These are phyloP conservation scores for Sesamia inferens DNA, from an alignment of 2,888 invertebrate species.

Conservation along the genomic window DNA sequence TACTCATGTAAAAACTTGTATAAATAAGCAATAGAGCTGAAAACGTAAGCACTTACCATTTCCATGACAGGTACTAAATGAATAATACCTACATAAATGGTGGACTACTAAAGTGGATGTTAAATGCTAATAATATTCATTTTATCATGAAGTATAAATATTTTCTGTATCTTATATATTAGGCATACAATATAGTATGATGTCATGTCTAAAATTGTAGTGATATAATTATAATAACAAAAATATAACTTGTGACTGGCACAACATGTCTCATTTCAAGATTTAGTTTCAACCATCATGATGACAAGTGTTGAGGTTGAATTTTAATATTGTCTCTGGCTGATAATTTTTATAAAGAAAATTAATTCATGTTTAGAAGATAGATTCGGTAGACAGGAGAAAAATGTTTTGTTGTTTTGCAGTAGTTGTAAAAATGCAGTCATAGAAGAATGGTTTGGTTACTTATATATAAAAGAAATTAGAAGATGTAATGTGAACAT, in stretches of 20 bases:
- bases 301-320: too few species aligned
- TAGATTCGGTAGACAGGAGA: too few species aligned
- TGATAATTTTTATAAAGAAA: too few species aligned
- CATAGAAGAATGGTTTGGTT: too few species aligned
- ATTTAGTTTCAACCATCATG: background rate
- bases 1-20: background rate
- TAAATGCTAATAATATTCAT: background rate
- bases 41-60: background rate
- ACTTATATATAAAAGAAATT: too few species aligned
- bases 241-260: background rate
- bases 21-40: background rate
- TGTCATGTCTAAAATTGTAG: slow-evolving; percentile 24
- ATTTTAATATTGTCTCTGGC: too few species aligned
- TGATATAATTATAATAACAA: slow-evolving; percentile 8
- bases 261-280: background rate
- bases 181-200: slow-evolving; percentile 18
- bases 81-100: background rate
- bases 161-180: background rate
- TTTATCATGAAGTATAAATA: slow-evolving; percentile 9
- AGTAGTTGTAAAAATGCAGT: too few species aligned
- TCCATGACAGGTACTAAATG: background rate
- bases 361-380: too few species aligned
- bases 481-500: too few species aligned
- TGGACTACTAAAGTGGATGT: background rate
- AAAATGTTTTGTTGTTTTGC: too few species aligned